Evolutionary conservation across 2,113 vertebrate species (phyloP).

Genomic region (Barnardius zonarius): DNA sequence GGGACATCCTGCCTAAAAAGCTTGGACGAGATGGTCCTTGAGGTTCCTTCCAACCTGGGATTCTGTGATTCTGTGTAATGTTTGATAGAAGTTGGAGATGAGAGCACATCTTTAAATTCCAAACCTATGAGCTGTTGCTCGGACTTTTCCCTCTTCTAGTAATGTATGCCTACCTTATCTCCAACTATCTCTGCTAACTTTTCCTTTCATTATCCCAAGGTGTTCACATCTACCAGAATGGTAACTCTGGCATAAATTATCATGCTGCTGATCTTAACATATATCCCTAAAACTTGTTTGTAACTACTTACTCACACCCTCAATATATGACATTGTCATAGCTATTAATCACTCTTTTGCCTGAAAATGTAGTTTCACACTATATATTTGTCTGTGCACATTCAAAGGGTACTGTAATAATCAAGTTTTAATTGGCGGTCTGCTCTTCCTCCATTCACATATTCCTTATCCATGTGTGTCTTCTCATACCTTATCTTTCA

Average conservation of each 20-base stretch:
- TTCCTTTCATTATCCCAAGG: background rate
- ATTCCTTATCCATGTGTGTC: background rate
- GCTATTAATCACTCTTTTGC: background rate
- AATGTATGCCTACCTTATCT: background rate
- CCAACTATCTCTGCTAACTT: background rate
- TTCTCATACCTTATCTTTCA: background rate
- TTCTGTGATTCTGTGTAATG: background rate
- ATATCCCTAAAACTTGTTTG: background rate
- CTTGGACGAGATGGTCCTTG: background rate
- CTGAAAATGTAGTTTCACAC: rapidly evolving
- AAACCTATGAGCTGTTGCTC: background rate
- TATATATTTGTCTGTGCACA: background rate
- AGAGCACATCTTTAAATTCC: background rate
- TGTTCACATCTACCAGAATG: background rate
- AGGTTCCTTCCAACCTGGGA: background rate
- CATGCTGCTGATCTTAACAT: background rate
- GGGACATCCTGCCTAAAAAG: background rate
- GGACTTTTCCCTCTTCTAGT: background rate
- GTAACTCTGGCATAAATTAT: background rate
- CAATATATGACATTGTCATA: background rate
- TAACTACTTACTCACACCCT: background rate
- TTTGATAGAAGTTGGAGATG: background rate
- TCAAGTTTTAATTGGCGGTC: background rate
- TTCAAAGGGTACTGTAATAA: background rate
- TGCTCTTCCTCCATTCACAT: background rate